phyloP scores from a whole-genome alignment of 2,797 vertebrate species.

The Notamacropus eugenii region DNA sequence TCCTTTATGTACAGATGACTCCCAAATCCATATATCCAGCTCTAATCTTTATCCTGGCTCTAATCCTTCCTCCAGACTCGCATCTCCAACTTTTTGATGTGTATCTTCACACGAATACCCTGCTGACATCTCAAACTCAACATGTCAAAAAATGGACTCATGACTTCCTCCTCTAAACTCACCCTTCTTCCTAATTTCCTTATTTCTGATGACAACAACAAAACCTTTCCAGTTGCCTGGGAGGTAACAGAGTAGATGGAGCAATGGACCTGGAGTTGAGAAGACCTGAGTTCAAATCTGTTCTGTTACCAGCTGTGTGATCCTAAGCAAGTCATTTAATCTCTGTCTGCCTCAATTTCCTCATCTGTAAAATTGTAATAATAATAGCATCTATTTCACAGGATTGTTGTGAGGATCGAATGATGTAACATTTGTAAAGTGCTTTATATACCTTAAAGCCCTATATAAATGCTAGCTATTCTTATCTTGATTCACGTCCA shows the following conservation, averaged over 20 bases:
- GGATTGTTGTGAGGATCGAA: background rate
- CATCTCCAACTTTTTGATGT: background rate
- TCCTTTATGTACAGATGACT: background rate
- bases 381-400: background rate
- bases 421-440: background rate
- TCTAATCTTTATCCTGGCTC: background rate
- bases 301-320: background rate
- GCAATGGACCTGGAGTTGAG: background rate
- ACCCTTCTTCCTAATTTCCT: background rate
- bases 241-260: background rate
- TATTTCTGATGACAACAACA: background rate
- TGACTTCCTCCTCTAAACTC: background rate
- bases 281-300: background rate
- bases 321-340: background rate
- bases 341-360: background rate
- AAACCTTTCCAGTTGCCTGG: background rate
- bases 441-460: background rate
- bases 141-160: background rate
- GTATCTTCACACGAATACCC: background rate
- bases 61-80: background rate
- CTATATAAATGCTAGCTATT: background rate
- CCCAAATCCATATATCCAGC: background rate
- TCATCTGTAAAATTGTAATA: background rate
- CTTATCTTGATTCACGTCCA: background rate
- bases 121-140: background rate